A percentile compares a stretch with the other conserved stretches of the same genome.
These are phyloP conservation scores for Procavia capensis DNA, from an alignment of 2,113 vertebrate species.

Conservation along the genomic window DNA sequence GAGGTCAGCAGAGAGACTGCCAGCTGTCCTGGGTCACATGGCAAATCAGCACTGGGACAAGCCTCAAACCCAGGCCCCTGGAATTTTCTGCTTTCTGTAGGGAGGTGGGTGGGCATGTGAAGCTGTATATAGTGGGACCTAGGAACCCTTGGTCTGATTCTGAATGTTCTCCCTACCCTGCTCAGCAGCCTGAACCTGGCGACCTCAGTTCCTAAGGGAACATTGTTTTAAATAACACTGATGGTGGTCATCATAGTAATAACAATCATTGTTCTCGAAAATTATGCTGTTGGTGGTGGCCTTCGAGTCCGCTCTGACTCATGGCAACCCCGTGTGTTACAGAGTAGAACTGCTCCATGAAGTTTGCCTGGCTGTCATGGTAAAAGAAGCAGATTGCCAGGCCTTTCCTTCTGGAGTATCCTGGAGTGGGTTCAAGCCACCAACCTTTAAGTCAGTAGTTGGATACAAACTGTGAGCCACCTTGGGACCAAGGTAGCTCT, in stretches of 20 bases:
- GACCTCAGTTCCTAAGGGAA: background rate
- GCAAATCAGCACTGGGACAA: background rate
- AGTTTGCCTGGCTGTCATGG: too few relatives aligned
- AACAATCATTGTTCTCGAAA: background rate
- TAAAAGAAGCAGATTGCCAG: too few relatives aligned
- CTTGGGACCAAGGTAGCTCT: background rate
- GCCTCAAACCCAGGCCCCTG: background rate
- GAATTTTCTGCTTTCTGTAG: background rate
- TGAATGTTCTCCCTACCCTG: too few relatives aligned
- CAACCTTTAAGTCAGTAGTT: too few relatives aligned
- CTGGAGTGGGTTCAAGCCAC: too few relatives aligned
- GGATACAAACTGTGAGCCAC: too few relatives aligned
- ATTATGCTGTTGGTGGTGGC: too few relatives aligned
- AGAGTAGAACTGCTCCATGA: too few relatives aligned
- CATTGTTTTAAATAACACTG: background rate
- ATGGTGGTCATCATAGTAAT: accelerated
- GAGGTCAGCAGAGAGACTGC: background rate
- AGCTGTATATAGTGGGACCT: background rate
- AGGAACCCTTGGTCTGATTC: background rate
- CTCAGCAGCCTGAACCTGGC: accelerated
- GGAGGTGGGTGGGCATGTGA: accelerated
- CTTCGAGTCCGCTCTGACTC: too few relatives aligned
- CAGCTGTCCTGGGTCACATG: too few relatives aligned
- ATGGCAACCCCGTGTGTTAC: too few relatives aligned
- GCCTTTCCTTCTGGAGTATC: too few relatives aligned